Conservation (phyloP, 2,888 invertebrate genomes). For the Scaptomyza caliginosa region DNA sequence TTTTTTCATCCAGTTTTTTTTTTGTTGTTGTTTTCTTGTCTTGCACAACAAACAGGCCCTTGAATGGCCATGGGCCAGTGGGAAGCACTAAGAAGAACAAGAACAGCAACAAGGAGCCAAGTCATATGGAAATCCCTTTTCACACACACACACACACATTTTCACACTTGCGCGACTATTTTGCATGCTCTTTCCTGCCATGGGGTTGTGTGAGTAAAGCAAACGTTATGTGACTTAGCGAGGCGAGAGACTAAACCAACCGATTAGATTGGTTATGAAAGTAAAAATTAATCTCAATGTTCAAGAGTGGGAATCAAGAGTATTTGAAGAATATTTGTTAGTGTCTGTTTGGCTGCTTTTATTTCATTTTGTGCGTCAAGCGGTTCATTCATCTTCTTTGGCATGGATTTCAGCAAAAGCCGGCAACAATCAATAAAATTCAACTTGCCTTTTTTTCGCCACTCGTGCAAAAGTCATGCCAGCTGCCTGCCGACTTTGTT, state of each 20-base stretch:
- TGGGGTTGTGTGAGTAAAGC: neutral
- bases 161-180: slow-evolving; percentile 44
- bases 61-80: slow-evolving; percentile 54
- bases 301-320: neutral
- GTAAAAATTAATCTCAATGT: neutral
- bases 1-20: slow-evolving; percentile 25
- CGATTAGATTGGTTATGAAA: too few relatives aligned
- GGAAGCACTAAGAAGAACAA: slow-evolving; percentile 19
- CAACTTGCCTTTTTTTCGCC: slow-evolving; percentile 69
- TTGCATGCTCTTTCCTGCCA: slow-evolving; percentile 20
- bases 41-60: slow-evolving; percentile 27
- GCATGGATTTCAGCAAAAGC: slow-evolving; percentile 49
- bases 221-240: neutral
- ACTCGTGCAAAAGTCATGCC: slow-evolving; percentile 66
- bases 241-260: neutral
- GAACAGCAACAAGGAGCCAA: slow-evolving; percentile 40
- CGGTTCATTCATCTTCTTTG: slow-evolving; percentile 79
- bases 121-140: slow-evolving; percentile 74
- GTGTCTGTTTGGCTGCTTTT: slow-evolving; percentile 1
- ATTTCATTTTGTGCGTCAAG: slow-evolving; percentile 57
- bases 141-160: slow-evolving; percentile 40
- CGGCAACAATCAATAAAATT: slow-evolving; percentile 76
- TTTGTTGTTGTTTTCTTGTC: neutral
- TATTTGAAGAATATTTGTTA: slow-evolving; percentile 4
- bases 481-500: slow-evolving; percentile 58